Evolutionary conservation across 2,797 vertebrate genomes (phyloP), one percentile per base, ranked within the genome.

Genomic region (Lacerta bilineata): DNA sequence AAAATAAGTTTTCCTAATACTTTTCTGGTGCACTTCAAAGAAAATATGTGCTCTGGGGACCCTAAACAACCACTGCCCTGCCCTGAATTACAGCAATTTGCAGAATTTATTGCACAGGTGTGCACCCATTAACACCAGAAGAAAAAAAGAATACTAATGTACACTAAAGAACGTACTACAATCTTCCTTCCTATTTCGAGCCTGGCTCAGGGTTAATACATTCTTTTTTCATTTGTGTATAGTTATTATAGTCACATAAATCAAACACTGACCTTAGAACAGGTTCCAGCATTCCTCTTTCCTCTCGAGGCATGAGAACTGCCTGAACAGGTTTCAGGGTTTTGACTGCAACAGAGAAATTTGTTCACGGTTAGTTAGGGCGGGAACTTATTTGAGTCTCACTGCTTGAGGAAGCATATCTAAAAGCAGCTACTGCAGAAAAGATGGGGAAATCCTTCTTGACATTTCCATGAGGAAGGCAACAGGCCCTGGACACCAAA

Each of bases 281-380:
- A 95, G 91, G 94, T 95, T 94, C 83, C 86, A 89, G 90, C 93
- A 93, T 91, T 92, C 91, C 80, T 91, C 94, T 93, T 95, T 94
- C 83, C 83, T 91, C 77, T 88, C 76, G 0, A 11, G 92, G 89
- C 87, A 90, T 69, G 76, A 61, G 27, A 69, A 94, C 87, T 93
- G 94, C 93, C 91, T 89, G 33, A 93, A 95, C 95, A 94, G 93
- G 95, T 95, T 90, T 33, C 90, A 91, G 78, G 39, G 88, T 92
- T 88, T 81, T 95, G 94, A 90, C 92, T 41, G 66, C 89, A 88
- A 86, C 39, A 84, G 50, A 90, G 41, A 85, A 76, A 66, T 76
- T 75, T 23, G 50, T 79, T 66, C 80, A 69, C 4, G 71, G 59
- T 77, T 46, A 95, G 93, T 75, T n/a, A 94, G 94, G 93, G 95